Conservation (phyloP, 2,113 vertebrate genomes). For the Edolisoma coerulescens region DNA sequence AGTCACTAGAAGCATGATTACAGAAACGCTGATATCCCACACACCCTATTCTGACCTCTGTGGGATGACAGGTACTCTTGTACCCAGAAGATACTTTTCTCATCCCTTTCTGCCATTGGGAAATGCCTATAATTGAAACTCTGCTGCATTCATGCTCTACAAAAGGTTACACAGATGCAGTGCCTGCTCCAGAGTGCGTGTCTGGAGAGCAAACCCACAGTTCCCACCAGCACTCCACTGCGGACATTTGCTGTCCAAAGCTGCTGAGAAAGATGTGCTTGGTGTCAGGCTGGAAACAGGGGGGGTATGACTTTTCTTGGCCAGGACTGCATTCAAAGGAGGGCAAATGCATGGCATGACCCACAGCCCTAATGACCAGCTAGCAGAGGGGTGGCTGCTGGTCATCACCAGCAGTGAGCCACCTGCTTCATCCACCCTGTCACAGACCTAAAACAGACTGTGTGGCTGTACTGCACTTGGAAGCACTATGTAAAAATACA, state of each 20-base stretch:
- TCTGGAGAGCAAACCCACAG: background rate
- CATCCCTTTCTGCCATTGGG: background rate
- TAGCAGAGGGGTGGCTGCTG: background rate
- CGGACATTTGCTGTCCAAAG: background rate
- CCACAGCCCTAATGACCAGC: background rate
- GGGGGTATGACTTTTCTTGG: background rate
- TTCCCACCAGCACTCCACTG: background rate
- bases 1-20: background rate
- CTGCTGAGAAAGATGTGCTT: background rate
- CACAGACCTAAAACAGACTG: background rate
- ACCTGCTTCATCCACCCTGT: background rate
- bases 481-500: background rate
- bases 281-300: background rate
- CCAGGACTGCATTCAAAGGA: background rate
- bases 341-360: background rate
- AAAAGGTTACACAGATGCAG: background rate
- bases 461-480: background rate
- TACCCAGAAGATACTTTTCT: background rate
- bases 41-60: background rate
- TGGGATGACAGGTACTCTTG: background rate
- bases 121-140: background rate
- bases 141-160: background rate
- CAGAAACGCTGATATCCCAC: background rate
- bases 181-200: background rate
- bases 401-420: background rate